phyloP scores from a whole-genome alignment of 2,888 invertebrate species.

The Cerastis rubricosa region DNA sequence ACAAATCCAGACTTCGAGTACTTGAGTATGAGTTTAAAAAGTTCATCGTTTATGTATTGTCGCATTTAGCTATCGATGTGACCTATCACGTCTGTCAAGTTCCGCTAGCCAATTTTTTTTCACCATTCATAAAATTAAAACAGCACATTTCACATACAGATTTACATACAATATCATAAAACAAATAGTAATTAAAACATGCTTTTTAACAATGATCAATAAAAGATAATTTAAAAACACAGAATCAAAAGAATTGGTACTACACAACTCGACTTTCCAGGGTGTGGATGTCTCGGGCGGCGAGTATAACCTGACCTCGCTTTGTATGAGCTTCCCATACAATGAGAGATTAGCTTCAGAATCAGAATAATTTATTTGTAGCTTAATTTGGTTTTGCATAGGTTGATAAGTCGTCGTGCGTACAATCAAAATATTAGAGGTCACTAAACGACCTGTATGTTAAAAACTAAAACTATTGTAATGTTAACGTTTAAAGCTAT shows the following conservation, averaged over 20 bases:
- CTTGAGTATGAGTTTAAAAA: not conserved
- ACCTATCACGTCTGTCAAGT: not conserved
- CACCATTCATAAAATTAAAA: conserved; percentile 4
- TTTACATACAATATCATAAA: conserved; percentile 13
- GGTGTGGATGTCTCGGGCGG: not conserved
- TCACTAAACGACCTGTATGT: not conserved
- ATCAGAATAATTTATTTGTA: no score
- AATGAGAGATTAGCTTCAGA: no score
- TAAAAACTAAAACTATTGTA: conserved; percentile 21
- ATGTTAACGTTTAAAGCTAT: conserved; percentile 19
- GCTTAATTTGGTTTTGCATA: no score
- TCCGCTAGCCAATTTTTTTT: not conserved
- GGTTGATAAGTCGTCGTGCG: no score
- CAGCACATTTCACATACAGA: conserved; percentile 13
- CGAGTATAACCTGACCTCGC: no score
- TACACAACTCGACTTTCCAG: not conserved
- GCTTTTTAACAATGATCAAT: conserved; percentile 6
- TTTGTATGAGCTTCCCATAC: no score
- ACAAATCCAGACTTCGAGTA: no score
- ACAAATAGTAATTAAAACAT: conserved; percentile 24
- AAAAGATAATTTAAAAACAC: conserved; percentile 21
- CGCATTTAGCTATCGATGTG: not conserved
- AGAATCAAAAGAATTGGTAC: not conserved
- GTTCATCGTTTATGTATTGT: not conserved
- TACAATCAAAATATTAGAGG: not conserved